Evolutionary conservation across 2,888 invertebrate genomes (phyloP).

Genomic region (Synergus itoensis): DNA sequence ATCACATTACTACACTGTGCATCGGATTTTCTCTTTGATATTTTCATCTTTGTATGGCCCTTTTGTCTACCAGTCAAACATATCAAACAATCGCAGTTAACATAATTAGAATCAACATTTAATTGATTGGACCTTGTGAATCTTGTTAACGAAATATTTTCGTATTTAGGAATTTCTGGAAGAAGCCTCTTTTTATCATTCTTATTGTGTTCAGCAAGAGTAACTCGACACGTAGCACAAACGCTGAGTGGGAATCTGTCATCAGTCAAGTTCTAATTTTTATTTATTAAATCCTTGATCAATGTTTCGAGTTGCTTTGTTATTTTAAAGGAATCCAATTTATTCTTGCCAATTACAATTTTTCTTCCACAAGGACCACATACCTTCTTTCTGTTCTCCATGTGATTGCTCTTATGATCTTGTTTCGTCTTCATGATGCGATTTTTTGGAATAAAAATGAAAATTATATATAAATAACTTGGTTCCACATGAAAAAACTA

Average conservation of each 20-base stretch:
- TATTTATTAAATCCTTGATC: background rate
- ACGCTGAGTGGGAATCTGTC: conserved; percentile 15
- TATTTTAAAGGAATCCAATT: conserved; percentile 2
- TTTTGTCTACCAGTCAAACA: background rate
- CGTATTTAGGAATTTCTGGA: conserved; percentile 1
- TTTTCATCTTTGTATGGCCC: no score
- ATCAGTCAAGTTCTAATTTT: conserved; percentile 6
- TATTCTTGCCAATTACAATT: conserved; percentile 23
- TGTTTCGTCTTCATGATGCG: no score
- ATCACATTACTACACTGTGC: background rate
- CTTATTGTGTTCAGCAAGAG: conserved; percentile 1
- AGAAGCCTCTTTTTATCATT: conserved; percentile 5
- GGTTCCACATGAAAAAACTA: no score
- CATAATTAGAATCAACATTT: background rate
- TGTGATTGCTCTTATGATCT: background rate
- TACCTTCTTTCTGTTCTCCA: conserved; percentile 7
- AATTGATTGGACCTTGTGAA: background rate
- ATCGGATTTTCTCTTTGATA: no score
- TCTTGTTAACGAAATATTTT: background rate
- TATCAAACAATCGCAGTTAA: background rate
- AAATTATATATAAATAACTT: no score
- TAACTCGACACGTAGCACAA: conserved; percentile 9
- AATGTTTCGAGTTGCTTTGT: background rate
- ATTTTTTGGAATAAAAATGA: no score
- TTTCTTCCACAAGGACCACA: conserved; percentile 23